Evolutionary conservation across 53 echinoderm and acorn worm genomes (phyloP), one percentile per base, ranked within the genome.

Genomic region (Holothuria leucospilota): DNA sequence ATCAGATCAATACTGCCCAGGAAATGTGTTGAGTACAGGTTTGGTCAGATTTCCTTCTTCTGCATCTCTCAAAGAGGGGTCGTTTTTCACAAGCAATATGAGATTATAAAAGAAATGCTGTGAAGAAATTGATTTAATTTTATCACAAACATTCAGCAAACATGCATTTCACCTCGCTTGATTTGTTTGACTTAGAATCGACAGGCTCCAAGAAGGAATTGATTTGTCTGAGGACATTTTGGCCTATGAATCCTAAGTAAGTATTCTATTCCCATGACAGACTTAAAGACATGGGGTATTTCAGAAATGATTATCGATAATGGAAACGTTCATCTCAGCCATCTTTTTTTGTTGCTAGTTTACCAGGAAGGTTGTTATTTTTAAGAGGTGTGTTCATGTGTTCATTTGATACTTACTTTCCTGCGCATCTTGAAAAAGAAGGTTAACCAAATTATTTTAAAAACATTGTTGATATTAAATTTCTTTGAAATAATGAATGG

Each of bases 11-110:
- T 75, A 75, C 51, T 25, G 41, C 6, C 72, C 72, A 72, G 72
- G 72, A 72, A 72, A 72, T 75, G 75, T 75, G 49, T 49, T 46
- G 75, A 75, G 53, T 51, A 26, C 75, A 51, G 75, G 75, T 75
- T 46, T 75, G 52, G 75, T 75, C 49, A 49, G 75, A 75, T 75
- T 75, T 75, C 51, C 20, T 49, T 27, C 52, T 14, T n/a, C 53
- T 56, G n/a, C n/a, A 26, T 53, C 75, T 75, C 52, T 75, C 75
- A 75, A 49, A 52, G 75, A 51, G 75, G 51, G 41, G 53, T 49
- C 25, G 23, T 75, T 75, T 75, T 75, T n/a, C 75, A 51, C 49
- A 49, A 26, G 75, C 41, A 75, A 75, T 75, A 75, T 75, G 51
- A 75, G 75, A 49, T 75, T 75, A 49, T 51, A 27, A 49, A 75